A percentile compares a stretch with the other conserved stretches of the same genome.
phyloP scores from a whole-genome alignment of 2,888 invertebrate genomes.

The Epistrophe grossulariae region DNA sequence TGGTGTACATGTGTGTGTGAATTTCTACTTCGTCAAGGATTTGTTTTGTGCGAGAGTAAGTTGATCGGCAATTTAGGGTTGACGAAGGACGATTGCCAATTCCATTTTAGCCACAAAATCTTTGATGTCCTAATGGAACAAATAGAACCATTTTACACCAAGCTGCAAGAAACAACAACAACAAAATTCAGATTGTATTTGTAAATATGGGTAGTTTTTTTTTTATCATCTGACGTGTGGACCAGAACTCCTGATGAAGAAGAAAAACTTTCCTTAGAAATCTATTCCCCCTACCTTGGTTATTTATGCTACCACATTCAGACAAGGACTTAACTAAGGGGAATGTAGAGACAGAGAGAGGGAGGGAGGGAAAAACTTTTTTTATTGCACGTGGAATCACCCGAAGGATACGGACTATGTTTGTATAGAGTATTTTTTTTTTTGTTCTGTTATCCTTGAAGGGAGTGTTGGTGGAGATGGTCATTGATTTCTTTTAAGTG shows the following conservation, averaged over 20 bases:
- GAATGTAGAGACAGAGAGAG: not conserved
- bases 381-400: constrained; percentile 55
- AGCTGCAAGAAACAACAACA: constrained; percentile 32
- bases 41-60: constrained; percentile 49
- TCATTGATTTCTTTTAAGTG: constrained; percentile 78
- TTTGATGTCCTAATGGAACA: constrained; percentile 74
- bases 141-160: constrained; percentile 75
- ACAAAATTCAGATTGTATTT: not conserved
- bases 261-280: constrained; percentile 44
- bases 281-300: constrained; percentile 23
- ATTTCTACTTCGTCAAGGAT: constrained; percentile 37
- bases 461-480: constrained; percentile 66
- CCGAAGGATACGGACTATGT: constrained; percentile 54
- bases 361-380: constrained; percentile 19
- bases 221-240: constrained; percentile 7
- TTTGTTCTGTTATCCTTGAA: constrained; percentile 1
- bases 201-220: constrained; percentile 8
- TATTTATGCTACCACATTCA: constrained; percentile 58
- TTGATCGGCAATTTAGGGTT: constrained; percentile 58
- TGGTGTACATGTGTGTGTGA: constrained; percentile 1
- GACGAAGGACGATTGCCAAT: constrained; percentile 67
- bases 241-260: not conserved
- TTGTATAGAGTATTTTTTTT: constrained; percentile 27
- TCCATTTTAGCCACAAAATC: constrained; percentile 64
- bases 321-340: constrained; percentile 34